A percentile compares a stretch with the other conserved stretches of the same genome.
Evolutionary conservation across 2,888 invertebrate genomes (phyloP).

Genomic region (Calliphora vomitoria): DNA sequence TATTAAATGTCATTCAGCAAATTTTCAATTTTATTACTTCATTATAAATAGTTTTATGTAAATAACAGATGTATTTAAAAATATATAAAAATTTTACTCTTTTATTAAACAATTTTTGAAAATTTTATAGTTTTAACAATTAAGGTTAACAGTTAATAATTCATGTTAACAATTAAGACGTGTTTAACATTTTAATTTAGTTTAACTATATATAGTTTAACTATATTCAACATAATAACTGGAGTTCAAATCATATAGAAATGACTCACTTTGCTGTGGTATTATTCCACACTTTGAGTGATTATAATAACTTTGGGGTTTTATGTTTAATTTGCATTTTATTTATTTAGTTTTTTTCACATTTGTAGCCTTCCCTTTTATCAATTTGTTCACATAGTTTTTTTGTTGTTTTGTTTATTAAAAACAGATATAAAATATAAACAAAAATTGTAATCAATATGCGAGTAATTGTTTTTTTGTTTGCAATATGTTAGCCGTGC

Average conservation of each 20-base stretch:
- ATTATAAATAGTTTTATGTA: no score
- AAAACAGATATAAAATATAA: constrained; percentile 12
- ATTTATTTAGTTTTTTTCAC: neutral
- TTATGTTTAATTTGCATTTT: constrained; percentile 20
- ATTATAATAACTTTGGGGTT: neutral
- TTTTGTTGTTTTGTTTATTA: constrained; percentile 2
- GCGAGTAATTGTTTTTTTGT: neutral
- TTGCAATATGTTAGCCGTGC: constrained; percentile 28
- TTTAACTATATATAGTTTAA: neutral
- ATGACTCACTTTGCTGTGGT: neutral
- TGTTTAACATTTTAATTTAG: constrained; percentile 16
- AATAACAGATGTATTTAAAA: neutral
- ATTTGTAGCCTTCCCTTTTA: neutral
- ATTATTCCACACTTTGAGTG: neutral
- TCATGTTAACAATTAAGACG: constrained; percentile 37
- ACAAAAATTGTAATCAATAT: constrained; percentile 42
- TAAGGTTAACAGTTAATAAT: constrained; percentile 35
- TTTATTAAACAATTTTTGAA: no score
- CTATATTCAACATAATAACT: neutral
- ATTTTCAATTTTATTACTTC: no score
- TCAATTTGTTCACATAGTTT: neutral
- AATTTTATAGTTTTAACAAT: constrained; percentile 3
- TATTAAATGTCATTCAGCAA: no score
- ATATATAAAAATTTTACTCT: neutral
- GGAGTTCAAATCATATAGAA: neutral